Conservation (phyloP, 1,140 invertebrate species). For the Fopius arisanus region DNA sequence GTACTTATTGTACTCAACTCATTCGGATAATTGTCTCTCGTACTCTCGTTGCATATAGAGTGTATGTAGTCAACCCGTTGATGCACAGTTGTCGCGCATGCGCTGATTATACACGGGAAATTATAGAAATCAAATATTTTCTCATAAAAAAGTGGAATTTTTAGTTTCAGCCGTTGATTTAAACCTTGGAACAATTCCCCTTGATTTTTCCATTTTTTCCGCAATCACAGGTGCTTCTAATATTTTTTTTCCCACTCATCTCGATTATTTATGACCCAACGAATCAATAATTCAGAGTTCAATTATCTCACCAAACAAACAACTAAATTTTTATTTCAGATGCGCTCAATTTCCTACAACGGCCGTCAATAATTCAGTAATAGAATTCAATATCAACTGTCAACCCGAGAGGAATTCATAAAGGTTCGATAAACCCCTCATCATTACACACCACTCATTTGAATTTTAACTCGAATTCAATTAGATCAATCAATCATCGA, state of each 20-base stretch:
- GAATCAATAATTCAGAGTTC: not conserved
- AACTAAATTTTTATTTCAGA: slow-evolving; percentile 21
- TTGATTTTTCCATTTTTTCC: not conserved
- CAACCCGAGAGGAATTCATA: slow-evolving; percentile 15
- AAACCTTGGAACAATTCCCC: not conserved
- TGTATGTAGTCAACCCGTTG: not conserved
- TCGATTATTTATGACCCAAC: not conserved
- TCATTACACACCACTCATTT: not conserved
- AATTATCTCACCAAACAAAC: no score
- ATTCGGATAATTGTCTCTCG: not conserved
- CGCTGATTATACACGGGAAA: not conserved
- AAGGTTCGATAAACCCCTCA: slow-evolving; percentile 14
- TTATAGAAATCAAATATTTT: slow-evolving; percentile 5
- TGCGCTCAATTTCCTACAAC: slow-evolving; percentile 20
- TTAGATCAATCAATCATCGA: slow-evolving; percentile 7
- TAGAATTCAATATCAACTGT: not conserved
- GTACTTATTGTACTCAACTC: not conserved
- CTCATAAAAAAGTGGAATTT: not conserved
- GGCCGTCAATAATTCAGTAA: slow-evolving; percentile 16
- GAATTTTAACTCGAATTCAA: not conserved
- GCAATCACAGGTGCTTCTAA: no score
- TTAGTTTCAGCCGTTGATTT: not conserved
- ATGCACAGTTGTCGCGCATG: slow-evolving; percentile 12
- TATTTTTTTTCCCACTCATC: no score
- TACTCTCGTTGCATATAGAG: not conserved